Conservation (phyloP, 2,797 vertebrate genomes). For the Enteromius afrohamiltoni region DNA sequence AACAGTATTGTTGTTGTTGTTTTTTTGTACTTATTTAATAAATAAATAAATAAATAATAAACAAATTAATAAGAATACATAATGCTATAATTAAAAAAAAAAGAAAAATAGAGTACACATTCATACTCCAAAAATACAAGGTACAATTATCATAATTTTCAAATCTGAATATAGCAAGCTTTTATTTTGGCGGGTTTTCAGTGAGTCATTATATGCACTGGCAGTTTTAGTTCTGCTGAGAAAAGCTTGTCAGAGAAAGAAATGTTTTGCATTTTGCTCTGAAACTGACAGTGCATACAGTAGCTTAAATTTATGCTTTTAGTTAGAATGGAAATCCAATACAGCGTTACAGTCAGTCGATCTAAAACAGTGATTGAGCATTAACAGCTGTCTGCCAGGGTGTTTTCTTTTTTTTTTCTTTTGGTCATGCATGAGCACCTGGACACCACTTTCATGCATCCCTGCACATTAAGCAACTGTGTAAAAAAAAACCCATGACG, state of each 20-base stretch:
- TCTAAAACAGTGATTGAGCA: neutral
- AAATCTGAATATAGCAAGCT: neutral
- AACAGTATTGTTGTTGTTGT: neutral
- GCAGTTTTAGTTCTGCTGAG: neutral
- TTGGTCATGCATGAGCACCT: neutral
- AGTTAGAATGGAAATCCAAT: neutral
- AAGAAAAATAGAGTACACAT: neutral
- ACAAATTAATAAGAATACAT: neutral
- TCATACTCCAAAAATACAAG: too few species aligned
- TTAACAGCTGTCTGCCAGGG: neutral
- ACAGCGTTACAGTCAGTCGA: neutral
- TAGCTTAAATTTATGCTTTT: neutral
- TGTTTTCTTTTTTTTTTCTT: neutral
- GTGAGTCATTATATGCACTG: neutral
- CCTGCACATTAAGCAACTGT: neutral
- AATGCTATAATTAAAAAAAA: neutral
- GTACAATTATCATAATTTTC: neutral
- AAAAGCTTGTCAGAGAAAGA: neutral
- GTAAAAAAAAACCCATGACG: neutral
- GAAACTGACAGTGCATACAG: neutral
- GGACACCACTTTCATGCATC: neutral
- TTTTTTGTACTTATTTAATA: neutral
- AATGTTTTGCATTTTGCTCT: neutral
- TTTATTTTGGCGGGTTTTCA: neutral
- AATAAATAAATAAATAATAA: neutral